phyloP scores from a whole-genome alignment of 2,113 vertebrate genomes.

The Clinocottus analis region DNA sequence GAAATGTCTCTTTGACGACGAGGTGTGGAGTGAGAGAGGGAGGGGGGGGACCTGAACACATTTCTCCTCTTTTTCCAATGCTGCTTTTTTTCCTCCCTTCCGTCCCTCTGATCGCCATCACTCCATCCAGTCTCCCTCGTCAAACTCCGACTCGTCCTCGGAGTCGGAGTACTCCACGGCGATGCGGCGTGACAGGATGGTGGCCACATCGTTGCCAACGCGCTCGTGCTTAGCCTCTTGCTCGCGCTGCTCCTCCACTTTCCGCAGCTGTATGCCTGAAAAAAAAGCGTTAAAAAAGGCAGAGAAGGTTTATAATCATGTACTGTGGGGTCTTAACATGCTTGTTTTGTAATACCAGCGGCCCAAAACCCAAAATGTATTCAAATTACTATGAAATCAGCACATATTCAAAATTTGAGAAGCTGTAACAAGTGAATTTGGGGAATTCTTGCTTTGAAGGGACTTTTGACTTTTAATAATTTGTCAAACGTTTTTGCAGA shows the following conservation, averaged over 20 bases:
- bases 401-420: too few relatives aligned
- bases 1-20: conserved; percentile 32
- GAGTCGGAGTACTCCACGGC: conserved; percentile 99
- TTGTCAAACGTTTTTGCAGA: background rate
- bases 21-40: conserved; percentile 24
- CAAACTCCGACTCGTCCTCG: conserved; percentile 97
- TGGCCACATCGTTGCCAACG: conserved; percentile 97
- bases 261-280: conserved; percentile 96
- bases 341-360: background rate
- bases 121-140: conserved; percentile 99
- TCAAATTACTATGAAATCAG: background rate
- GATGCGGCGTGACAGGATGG: conserved; percentile 96
- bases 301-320: background rate
- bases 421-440: background rate
- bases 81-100: background rate
- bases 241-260: conserved; percentile 97
- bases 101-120: conserved; percentile 69
- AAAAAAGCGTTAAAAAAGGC: background rate
- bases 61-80: conserved; percentile 26
- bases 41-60: conserved; percentile 33
- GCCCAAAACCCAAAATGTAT: background rate
- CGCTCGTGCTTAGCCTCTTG: conserved; percentile 98
- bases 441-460: background rate
- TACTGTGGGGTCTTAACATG: background rate
- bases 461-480: background rate